Percentiles rank a stretch among this genome's conserved stretches.
Evolutionary conservation across 2,888 invertebrate species (phyloP).

Genomic region (Apotomis capreana): DNA sequence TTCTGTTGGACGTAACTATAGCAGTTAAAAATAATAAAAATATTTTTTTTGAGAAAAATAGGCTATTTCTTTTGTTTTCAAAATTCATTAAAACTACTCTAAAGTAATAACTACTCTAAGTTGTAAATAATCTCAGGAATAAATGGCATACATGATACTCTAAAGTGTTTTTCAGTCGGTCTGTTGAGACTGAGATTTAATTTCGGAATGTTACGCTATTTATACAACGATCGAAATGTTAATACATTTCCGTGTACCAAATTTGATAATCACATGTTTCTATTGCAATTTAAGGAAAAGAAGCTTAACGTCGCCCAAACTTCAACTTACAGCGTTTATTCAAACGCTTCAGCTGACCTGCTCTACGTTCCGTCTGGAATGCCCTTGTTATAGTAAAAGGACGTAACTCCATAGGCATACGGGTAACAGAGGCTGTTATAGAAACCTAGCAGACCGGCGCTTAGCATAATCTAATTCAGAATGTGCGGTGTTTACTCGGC

Average conservation of each 20-base stretch:
- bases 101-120: too few relatives aligned
- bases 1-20: too few relatives aligned
- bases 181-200: background rate
- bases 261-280: conserved; percentile 3
- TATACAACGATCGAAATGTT: conserved; percentile 7
- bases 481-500: conserved; percentile 24
- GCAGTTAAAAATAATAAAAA: too few relatives aligned
- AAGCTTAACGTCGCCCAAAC: conserved; percentile 1
- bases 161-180: background rate
- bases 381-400: background rate
- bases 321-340: conserved; percentile 16
- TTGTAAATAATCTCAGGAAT: too few relatives aligned
- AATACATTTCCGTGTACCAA: conserved; percentile 1
- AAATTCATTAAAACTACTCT: too few relatives aligned
- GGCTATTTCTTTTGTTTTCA: too few relatives aligned
- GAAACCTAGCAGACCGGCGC: background rate
- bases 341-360: conserved; percentile 1
- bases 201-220: background rate
- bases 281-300: background rate
- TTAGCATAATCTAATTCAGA: conserved; percentile 29
- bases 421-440: background rate
- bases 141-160: too few relatives aligned
- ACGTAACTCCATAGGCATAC: background rate
- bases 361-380: background rate
- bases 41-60: too few relatives aligned